These are phyloP conservation scores for Channa maculata DNA, from an alignment of 2,113 vertebrate species.

Conservation along the genomic window DNA sequence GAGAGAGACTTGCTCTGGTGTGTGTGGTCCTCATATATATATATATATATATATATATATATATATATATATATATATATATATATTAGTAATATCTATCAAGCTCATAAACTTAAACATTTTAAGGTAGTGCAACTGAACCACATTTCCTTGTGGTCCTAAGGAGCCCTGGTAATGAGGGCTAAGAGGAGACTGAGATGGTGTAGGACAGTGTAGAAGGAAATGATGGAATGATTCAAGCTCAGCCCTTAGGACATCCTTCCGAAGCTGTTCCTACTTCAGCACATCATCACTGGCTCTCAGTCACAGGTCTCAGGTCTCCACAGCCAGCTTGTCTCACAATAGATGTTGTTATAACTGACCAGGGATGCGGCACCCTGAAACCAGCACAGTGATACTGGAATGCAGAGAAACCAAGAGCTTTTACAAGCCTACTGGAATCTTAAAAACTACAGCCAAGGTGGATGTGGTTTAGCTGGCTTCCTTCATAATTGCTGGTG, in stretches of 20 bases:
- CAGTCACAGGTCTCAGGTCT: conserved; percentile 44
- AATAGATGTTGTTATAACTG: conserved; percentile 61
- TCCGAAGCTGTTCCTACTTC: conserved; percentile 36
- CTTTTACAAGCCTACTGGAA: conserved; percentile 80
- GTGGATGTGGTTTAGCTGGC: conserved; percentile 84
- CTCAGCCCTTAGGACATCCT: conserved; percentile 20
- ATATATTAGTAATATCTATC: conserved; percentile 9
- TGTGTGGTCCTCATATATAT: too few relatives aligned
- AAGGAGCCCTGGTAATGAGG: conserved; percentile 68
- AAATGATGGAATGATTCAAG: conserved; percentile 39
- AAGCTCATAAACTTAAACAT: not conserved
- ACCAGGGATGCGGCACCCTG: conserved; percentile 61
- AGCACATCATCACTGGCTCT: conserved; percentile 46
- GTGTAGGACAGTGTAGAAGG: conserved; percentile 47
- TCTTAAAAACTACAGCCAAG: conserved; percentile 81
- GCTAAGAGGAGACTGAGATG: conserved; percentile 32
- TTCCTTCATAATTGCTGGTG: conserved; percentile 86
- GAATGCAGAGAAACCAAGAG: conserved; percentile 76
- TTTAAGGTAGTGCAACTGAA: conserved; percentile 34
- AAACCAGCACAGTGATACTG: conserved; percentile 73
- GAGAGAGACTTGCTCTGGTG: not conserved
- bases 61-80: not conserved
- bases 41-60: too few relatives aligned
- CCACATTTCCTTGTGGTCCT: conserved; percentile 81
- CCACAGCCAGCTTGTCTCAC: conserved; percentile 55